A percentile compares a stretch with the other conserved stretches of the same genome.
Conservation (phyloP, 1,140 invertebrate species). For the Megalonaias nervosa region DNA sequence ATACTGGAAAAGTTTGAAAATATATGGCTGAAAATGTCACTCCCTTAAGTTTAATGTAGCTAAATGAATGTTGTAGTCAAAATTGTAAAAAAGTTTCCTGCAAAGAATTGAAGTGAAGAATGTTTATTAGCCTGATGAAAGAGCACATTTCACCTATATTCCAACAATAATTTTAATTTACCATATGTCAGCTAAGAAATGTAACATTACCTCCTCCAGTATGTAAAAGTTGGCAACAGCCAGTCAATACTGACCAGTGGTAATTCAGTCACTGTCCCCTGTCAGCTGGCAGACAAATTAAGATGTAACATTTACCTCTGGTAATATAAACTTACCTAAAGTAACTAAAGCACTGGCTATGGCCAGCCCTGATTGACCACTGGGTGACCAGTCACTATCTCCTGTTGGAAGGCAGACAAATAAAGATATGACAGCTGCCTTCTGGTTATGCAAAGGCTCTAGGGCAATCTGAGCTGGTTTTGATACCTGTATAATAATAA, state of each 20-base stretch:
- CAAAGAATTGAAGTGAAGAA: not conserved
- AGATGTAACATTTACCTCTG: not conserved
- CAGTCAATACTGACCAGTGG: not conserved
- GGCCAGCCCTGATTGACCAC: slow-evolving; percentile 82
- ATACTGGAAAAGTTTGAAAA: not conserved
- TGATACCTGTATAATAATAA: too few relatives aligned
- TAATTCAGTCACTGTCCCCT: not conserved
- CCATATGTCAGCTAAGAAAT: not conserved
- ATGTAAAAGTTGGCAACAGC: not conserved
- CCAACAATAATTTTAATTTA: not conserved
- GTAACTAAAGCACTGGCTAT: slow-evolving; percentile 67
- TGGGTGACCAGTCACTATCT: slow-evolving; percentile 83
- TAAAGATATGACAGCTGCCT: slow-evolving; percentile 93
- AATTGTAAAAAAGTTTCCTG: not conserved
- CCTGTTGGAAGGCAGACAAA: slow-evolving; percentile 88
- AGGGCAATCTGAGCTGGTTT: slow-evolving; percentile 92
- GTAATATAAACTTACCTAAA: slow-evolving; percentile 53
- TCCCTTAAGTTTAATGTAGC: not conserved
- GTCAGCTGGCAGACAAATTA: not conserved
- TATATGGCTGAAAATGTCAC: not conserved
- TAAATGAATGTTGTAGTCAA: not conserved
- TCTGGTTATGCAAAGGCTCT: slow-evolving; percentile 91
- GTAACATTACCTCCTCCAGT: too few relatives aligned
- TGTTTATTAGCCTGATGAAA: not conserved
- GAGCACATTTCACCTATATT: not conserved